Evolutionary conservation across 2,113 vertebrate genomes (phyloP).

Genomic region (Synchiropus splendidus): DNA sequence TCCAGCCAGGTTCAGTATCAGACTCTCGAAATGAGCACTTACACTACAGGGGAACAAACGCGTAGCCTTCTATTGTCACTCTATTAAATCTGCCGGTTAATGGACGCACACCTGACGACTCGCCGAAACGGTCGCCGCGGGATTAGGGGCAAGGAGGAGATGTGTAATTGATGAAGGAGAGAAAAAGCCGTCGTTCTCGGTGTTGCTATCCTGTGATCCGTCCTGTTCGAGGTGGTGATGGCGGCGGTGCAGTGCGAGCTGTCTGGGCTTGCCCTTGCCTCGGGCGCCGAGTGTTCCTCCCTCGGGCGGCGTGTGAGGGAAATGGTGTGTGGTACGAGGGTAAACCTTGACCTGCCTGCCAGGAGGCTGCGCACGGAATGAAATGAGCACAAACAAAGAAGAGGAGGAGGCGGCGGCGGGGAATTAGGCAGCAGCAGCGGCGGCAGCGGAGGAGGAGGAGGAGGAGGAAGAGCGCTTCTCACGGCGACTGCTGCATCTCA

Average conservation of each 20-base stretch:
- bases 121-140: slow-evolving; percentile 51
- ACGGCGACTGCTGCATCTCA: slow-evolving; percentile 3
- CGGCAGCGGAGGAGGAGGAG: slow-evolving; percentile 12
- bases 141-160: slow-evolving; percentile 1
- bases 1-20: slow-evolving; percentile 99
- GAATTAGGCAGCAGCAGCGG: slow-evolving; percentile 1
- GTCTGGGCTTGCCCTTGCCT: slow-evolving; percentile 84
- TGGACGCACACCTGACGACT: slow-evolving; percentile 59
- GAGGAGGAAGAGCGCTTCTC: slow-evolving; percentile 6
- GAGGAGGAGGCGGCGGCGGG: slow-evolving; percentile 16
- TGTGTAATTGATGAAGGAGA: slow-evolving; percentile 16
- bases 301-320: slow-evolving; percentile 75
- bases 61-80: slow-evolving; percentile 61
- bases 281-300: slow-evolving; percentile 82
- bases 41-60: slow-evolving; percentile 82
- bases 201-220: slow-evolving; percentile 25
- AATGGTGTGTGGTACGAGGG: slow-evolving; percentile 90
- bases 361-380: slow-evolving; percentile 69
- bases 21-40: slow-evolving; percentile 99
- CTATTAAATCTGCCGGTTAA: slow-evolving; percentile 64
- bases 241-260: slow-evolving; percentile 59
- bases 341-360: slow-evolving; percentile 95
- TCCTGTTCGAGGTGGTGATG: slow-evolving; percentile 47
- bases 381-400: slow-evolving; percentile 79
- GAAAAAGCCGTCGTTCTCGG: too few species aligned